Percentiles rank a stretch among this genome's conserved stretches.
Conservation (phyloP, 2,797 vertebrate species). For the Dromococcyx pavoninus region DNA sequence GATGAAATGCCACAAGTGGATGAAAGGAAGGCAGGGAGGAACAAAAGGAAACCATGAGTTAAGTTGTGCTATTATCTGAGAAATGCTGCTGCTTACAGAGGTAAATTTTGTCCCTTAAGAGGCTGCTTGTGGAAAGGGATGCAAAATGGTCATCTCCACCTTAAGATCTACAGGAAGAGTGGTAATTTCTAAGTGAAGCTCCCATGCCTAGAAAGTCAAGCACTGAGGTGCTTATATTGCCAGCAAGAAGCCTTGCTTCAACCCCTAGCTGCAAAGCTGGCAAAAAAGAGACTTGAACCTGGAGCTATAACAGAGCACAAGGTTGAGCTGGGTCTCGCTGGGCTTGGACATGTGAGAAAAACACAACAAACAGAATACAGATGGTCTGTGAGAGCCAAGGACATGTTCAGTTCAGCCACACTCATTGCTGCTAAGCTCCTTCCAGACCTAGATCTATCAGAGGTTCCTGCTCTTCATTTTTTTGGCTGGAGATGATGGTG, state of each 20-base stretch:
- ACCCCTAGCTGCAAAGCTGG: neutral
- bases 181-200: neutral
- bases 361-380: neutral
- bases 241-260: neutral
- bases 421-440: neutral
- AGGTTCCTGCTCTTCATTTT: neutral
- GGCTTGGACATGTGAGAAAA: neutral
- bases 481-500: neutral
- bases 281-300: neutral
- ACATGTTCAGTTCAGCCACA: neutral
- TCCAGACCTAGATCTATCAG: neutral
- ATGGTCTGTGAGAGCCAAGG: neutral
- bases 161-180: neutral
- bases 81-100: neutral
- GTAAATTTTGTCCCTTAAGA: neutral
- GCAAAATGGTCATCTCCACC: neutral
- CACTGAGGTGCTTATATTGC: neutral
- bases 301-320: rapidly evolving
- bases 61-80: neutral
- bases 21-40: neutral
- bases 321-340: neutral
- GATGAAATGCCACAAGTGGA: neutral
- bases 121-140: neutral
- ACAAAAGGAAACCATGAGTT: neutral
- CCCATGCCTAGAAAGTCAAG: neutral